A percentile compares a stretch with the other conserved stretches of the same genome.
Conservation (phyloP, 2,113 vertebrate genomes). For the Gallinago undulata region DNA sequence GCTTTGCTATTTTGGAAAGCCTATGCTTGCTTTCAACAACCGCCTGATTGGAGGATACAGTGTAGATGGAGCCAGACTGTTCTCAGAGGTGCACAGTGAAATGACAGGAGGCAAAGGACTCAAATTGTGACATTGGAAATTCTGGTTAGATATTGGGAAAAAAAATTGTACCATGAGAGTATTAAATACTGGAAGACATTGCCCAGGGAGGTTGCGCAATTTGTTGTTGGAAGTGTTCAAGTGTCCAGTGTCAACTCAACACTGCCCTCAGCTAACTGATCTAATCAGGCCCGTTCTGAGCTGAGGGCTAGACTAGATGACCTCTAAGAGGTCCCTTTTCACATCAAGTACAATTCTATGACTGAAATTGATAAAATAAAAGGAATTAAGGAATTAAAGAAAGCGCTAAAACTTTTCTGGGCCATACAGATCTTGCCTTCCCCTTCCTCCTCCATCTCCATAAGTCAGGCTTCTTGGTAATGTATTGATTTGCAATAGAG, state of each 20-base stretch:
- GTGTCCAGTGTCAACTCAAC: not conserved
- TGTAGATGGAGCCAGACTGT: not conserved
- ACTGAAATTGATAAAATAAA: not conserved
- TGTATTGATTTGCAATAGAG: not conserved
- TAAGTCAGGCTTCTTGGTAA: not conserved
- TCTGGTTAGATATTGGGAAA: not conserved
- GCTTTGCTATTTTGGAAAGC: not conserved
- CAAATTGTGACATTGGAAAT: not conserved
- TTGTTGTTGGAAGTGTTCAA: not conserved
- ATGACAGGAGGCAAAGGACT: not conserved
- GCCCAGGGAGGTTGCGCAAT: not conserved
- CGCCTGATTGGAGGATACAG: not conserved
- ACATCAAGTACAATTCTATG: not conserved
- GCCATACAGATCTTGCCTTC: not conserved
- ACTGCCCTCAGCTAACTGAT: not conserved
- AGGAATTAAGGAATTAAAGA: not conserved
- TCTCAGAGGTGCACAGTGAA: not conserved
- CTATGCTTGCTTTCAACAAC: not conserved
- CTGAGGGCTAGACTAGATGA: not conserved
- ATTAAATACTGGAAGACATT: not conserved
- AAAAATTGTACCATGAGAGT: rapidly evolving
- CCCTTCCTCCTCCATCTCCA: not conserved
- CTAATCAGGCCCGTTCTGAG: not conserved
- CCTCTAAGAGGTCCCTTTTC: not conserved
- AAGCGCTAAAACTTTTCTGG: not conserved